Conservation (phyloP, 2,113 vertebrate genomes). For the Megalops atlanticus region DNA sequence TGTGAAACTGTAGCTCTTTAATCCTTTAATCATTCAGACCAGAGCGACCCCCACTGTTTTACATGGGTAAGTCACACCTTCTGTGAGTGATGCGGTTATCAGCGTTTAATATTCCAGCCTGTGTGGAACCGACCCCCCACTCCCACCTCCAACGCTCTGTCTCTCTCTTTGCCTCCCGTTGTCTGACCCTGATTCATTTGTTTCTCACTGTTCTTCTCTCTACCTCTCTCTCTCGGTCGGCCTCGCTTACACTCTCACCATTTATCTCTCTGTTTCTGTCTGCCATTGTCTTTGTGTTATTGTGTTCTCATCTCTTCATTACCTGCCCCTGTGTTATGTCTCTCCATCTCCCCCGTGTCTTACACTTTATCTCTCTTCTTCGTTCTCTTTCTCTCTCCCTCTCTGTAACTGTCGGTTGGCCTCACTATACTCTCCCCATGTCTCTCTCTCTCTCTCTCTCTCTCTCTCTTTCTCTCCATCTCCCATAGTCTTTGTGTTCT, state of each 20-base stretch:
- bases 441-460: neutral
- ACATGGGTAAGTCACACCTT: neutral
- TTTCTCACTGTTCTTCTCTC: neutral
- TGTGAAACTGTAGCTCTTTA: neutral
- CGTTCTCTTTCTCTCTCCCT: neutral
- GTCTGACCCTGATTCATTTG: no score
- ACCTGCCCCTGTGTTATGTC: no score
- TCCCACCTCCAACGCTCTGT: no score
- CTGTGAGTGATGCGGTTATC: no score
- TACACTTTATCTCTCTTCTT: neutral
- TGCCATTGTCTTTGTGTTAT: neutral
- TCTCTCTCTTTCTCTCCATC: neutral
- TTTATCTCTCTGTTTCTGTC: no score
- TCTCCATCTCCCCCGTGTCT: neutral
- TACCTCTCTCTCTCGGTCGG: no score
- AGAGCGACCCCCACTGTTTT: neutral
- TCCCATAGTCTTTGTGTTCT: neutral
- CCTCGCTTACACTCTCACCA: no score
- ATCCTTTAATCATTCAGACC: neutral
- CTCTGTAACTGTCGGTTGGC: neutral
- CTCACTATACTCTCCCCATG: neutral
- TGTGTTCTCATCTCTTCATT: no score
- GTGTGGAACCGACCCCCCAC: no score
- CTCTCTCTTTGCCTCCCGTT: no score
- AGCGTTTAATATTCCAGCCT: no score